Evolutionary conservation across 2,113 vertebrate species (phyloP).

Genomic region (Pleuronectes platessa): DNA sequence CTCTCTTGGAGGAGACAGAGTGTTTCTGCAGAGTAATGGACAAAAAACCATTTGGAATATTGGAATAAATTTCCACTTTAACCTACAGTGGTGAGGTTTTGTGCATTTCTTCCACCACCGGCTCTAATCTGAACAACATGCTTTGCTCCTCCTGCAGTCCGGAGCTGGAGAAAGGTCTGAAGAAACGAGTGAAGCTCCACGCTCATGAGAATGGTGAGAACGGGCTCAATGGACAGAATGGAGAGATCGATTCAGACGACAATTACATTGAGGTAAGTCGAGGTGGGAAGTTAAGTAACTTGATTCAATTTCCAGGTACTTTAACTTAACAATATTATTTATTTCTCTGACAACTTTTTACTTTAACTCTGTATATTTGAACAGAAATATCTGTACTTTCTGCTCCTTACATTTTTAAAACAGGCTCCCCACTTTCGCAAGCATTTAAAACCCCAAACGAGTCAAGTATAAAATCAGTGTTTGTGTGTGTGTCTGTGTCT

Average conservation of each 20-base stretch:
- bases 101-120: neutral
- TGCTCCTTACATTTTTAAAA: neutral
- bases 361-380: too few species aligned
- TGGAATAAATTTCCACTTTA: neutral
- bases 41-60: neutral
- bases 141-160: constrained; percentile 79
- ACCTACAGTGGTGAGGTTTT: neutral
- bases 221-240: constrained; percentile 83
- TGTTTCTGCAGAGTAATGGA: neutral
- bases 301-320: too few species aligned
- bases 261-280: constrained; percentile 85
- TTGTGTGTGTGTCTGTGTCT: too few species aligned
- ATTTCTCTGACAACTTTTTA: too few species aligned
- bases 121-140: neutral
- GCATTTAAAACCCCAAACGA: too few species aligned
- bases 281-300: too few species aligned
- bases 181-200: constrained; percentile 90
- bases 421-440: too few species aligned
- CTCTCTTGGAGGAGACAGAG: neutral
- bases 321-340: too few species aligned
- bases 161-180: constrained; percentile 89
- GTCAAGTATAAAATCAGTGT: too few species aligned
- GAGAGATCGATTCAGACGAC: constrained; percentile 86
- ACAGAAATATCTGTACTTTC: too few species aligned
- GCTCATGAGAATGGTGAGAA: constrained; percentile 86